These are phyloP conservation scores for Corapipo altera DNA, from an alignment of 2,113 vertebrate species.

Conservation along the genomic window DNA sequence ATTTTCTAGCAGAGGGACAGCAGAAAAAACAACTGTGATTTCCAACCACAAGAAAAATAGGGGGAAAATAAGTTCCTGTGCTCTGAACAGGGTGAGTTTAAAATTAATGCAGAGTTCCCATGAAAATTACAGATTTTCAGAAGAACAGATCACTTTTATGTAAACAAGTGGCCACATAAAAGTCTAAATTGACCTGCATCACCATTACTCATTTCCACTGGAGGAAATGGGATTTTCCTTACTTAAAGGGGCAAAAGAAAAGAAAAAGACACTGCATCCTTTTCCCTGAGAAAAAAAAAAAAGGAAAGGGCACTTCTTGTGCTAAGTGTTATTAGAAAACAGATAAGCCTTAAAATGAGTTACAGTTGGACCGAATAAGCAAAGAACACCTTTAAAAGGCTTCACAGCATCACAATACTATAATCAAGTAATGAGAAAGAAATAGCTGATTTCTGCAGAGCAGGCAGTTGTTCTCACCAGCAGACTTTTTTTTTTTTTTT, in stretches of 20 bases:
- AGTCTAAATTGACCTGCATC: not conserved
- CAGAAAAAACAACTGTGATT: not conserved
- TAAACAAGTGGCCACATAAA: not conserved
- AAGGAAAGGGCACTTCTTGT: not conserved
- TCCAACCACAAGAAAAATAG: not conserved
- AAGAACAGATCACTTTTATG: not conserved
- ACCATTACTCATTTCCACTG: conserved; percentile 22
- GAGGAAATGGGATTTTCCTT: conserved; percentile 33
- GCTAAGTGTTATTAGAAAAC: not conserved
- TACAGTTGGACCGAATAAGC: not conserved
- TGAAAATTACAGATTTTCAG: not conserved
- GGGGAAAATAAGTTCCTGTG: not conserved
- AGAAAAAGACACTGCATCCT: not conserved
- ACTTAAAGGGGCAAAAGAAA: not conserved
- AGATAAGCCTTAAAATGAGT: not conserved
- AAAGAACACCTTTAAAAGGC: not conserved
- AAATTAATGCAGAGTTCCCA: not conserved
- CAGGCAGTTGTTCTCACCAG: not conserved
- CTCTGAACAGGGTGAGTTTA: not conserved
- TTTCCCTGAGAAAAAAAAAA: not conserved
- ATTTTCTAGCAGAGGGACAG: not conserved
- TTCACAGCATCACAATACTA: not conserved
- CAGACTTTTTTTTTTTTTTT: not conserved
- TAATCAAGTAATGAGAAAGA: not conserved
- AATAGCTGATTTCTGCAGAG: not conserved